Base-by-base conservation (phyloP, 2,113 vertebrate species). In the Trichomycterus rosablanca region DNA sequence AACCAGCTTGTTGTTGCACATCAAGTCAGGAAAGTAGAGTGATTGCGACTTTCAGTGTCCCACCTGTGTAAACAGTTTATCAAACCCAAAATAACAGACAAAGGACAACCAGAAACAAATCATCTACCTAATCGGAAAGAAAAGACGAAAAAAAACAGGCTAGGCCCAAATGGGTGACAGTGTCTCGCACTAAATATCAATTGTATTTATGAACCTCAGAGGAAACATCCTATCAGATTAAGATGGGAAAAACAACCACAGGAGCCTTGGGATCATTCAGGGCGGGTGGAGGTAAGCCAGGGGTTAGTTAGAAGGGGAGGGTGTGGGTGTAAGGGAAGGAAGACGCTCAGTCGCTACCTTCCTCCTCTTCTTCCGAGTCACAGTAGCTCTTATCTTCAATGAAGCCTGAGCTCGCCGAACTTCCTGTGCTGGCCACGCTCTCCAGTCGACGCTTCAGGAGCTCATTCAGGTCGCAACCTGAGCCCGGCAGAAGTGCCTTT, bases 321-420 rank as follows among this genome's bases (percentile, higher is more conserved):
- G 10, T n/a, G 53, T 39, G 12, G 20, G 26, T n/a, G n/a, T 23
- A 57, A 22, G 53, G 63, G 75, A 77, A 78, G 73, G 71, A 76
- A 78, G 71, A 72, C 19, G 70, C 67, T 78, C 70, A 67, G 78
- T 64, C 63, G 70, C 80, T 91, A 93, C 93, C 92, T 89, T 97
- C 93, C 81, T 97, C 93, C 67, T 95, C 93, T 73, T 94, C 93
- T 74, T 97, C 94, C 1, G 90, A 92, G 74, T 97, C 93, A 0
- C 92, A 93, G 81, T 94, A 95, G 74, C 92, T 95, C 86, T 96
- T 95, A 78, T 97, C 93, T 86, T 97, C 94, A 71, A 94, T 87
- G 64, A 97, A 97, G 50, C 94, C 94, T 1, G 94, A 97, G 79
- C 92, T 94, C 44, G 91, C 91, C 1, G 93, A 96, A 73, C 93